These are phyloP conservation scores for Seira musarum DNA, from an alignment of 2,888 invertebrate species.

Conservation along the genomic window DNA sequence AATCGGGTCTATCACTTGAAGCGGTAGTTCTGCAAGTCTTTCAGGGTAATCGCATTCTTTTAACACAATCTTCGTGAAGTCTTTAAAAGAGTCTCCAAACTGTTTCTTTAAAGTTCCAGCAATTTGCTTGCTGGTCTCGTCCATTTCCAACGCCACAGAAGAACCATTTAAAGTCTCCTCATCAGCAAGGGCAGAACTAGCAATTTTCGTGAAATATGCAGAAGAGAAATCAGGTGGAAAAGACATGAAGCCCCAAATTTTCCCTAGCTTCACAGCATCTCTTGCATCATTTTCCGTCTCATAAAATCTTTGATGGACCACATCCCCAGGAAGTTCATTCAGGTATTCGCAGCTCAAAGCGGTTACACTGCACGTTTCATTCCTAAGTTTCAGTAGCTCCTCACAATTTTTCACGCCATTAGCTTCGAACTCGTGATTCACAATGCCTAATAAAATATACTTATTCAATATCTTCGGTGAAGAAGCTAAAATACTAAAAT, in stretches of 20 bases:
- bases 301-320: constrained; percentile 46
- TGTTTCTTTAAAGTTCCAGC: constrained; percentile 48
- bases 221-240: constrained; percentile 53
- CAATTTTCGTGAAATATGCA: constrained; percentile 44
- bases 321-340: constrained; percentile 45
- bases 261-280: constrained; percentile 43
- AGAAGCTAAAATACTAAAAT: no score
- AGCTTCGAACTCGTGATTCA: constrained; percentile 57
- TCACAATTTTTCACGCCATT: constrained; percentile 12
- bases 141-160: constrained; percentile 47
- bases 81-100: constrained; percentile 53
- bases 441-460: no score
- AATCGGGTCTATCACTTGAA: constrained; percentile 76
- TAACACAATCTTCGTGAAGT: constrained; percentile 51
- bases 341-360: constrained; percentile 54
- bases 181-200: constrained; percentile 50
- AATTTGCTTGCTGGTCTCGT: constrained; percentile 61
- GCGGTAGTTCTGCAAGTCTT: constrained; percentile 53
- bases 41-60: constrained; percentile 51
- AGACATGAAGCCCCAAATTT: constrained; percentile 58
- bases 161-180: constrained; percentile 59
- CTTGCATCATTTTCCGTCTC: constrained; percentile 48
- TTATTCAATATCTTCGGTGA: no score
- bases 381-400: constrained; percentile 23
- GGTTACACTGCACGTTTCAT: constrained; percentile 39